A percentile compares a stretch with the other conserved stretches of the same genome.
Conservation (phyloP, 2,888 invertebrate species). For the Callimorpha dominula region DNA sequence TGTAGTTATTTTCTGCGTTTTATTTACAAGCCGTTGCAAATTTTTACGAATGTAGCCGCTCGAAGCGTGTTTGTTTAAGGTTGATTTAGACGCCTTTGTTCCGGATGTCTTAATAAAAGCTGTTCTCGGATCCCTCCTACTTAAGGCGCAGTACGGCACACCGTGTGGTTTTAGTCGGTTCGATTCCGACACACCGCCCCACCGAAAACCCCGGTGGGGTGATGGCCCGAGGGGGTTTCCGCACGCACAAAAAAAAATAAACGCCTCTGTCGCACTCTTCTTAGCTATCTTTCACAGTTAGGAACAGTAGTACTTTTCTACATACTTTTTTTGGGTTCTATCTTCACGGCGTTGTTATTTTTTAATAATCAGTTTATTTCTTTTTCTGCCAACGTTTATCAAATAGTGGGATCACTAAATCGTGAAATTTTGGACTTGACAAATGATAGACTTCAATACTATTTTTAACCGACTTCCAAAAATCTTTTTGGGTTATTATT, state of each 20-base stretch:
- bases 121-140: too few relatives aligned
- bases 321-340: neutral
- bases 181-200: too few relatives aligned
- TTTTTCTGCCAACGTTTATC: too few relatives aligned
- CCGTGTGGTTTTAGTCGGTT: too few relatives aligned
- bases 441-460: neutral
- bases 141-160: too few relatives aligned
- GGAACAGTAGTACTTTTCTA: neutral
- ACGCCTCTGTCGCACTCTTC: neutral
- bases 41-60: constrained; percentile 52
- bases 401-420: neutral
- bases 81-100: too few relatives aligned
- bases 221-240: too few relatives aligned
- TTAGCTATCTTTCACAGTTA: neutral
- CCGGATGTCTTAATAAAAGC: too few relatives aligned
- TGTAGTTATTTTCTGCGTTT: constrained; percentile 73
- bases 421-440: neutral
- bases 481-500: neutral
- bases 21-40: constrained; percentile 69
- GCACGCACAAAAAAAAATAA: too few relatives aligned
- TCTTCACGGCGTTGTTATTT: neutral
- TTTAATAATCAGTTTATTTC: too few relatives aligned
- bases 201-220: too few relatives aligned
- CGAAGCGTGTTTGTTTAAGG: constrained; percentile 18
- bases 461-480: neutral